phyloP scores from a whole-genome alignment of 2,797 vertebrate species.

The Acanthurus lineatus region DNA sequence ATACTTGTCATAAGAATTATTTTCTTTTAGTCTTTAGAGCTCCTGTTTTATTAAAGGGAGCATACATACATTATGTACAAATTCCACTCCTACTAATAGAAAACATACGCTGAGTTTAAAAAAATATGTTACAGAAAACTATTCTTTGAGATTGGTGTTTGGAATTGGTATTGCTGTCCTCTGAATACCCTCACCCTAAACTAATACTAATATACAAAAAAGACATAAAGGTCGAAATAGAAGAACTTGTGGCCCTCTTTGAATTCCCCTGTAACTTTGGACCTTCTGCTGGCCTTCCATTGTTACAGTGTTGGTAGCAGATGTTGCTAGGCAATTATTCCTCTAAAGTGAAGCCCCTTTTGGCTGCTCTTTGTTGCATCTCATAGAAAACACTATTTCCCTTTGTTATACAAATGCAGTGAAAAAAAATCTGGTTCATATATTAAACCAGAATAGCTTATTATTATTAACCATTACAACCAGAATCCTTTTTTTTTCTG shows the following conservation, averaged over 20 bases:
- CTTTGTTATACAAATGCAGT: slow-evolving; percentile 29
- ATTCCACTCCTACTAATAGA: not conserved
- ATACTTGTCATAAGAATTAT: not conserved
- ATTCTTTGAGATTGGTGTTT: too few relatives aligned
- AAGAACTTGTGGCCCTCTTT: slow-evolving; percentile 3
- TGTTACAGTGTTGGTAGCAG: slow-evolving; percentile 31
- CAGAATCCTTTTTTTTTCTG: too few relatives aligned
- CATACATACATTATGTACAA: not conserved
- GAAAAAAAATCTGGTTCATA: slow-evolving; percentile 2
- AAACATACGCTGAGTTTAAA: not conserved
- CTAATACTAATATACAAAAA: not conserved
- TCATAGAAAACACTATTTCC: slow-evolving; percentile 31
- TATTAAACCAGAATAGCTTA: too few relatives aligned
- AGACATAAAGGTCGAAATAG: not conserved
- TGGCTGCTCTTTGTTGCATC: slow-evolving; percentile 39
- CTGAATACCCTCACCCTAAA: not conserved
- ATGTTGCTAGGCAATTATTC: slow-evolving; percentile 64
- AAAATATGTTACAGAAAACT: not conserved
- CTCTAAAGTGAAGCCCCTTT: slow-evolving; percentile 24
- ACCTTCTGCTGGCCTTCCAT: slow-evolving; percentile 12
- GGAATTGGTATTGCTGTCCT: not conserved
- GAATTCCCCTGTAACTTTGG: slow-evolving; percentile 17
- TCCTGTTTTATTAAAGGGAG: not conserved
- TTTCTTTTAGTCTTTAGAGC: not conserved
- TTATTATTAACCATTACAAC: too few relatives aligned